Evolutionary conservation across 2,888 invertebrate species (phyloP), one percentile per base, ranked within the genome.

Genomic region (Melinaea marsaeus): DNA sequence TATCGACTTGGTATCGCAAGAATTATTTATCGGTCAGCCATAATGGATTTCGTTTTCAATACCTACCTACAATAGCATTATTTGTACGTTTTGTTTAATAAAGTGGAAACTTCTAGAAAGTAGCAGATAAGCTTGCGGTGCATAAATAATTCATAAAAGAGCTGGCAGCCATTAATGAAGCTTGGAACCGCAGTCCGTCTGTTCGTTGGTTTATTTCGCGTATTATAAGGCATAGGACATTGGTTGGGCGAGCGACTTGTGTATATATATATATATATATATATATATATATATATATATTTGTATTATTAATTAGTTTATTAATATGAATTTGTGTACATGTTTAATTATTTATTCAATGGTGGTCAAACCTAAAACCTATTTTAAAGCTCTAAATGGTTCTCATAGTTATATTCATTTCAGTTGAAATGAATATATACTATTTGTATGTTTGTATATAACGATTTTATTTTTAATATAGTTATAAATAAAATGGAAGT

Each of bases 61-160:
- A 86, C 84, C 22, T 22, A 22, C 22, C 22, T 22, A 22, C 22
- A 86, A 86, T 86, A 77, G 76, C 77, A 81, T 78, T 77, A 78
- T 80, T 84, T 79, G 71, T 79, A 75, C 70, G 78, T 83, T 84
- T 84, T 81, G 84, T 83, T 85, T 81, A 86, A 83, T 88, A 85
- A 86, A 86, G 81, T 84, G 81, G 80, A 86, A 85, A 85, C 79
- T 83, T 78, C 72, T 78, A 74, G 73, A 75, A 74, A 75, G 75
- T 75, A 74, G 75, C 73, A 83, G 83, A 84, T 85, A 85, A 83
- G 79, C 77, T 77, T 79, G 80, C 76, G 79, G 80, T 79, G 81
- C 80, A 85, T 87, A 83, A 86, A 88, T 88, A 86, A 89, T 88
- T 86, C 85, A 86, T 87, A 84, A 86, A 85, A 86, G 81, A 83